Conservation (phyloP, 2,113 vertebrate genomes). For the Eira barbara region DNA sequence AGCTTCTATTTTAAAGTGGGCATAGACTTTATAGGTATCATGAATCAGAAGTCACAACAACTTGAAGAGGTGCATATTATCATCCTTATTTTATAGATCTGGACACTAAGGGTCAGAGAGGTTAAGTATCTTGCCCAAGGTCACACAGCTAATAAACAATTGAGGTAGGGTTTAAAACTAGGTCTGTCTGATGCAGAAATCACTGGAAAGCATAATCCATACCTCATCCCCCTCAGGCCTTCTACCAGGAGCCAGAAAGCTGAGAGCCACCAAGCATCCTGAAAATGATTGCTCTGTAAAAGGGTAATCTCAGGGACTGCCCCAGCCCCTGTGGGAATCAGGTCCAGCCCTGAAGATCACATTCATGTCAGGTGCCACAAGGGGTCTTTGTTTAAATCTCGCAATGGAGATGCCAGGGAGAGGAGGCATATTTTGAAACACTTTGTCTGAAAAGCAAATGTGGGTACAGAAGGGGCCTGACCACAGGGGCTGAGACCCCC, state of each 20-base stretch:
- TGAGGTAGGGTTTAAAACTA: neutral
- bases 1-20: neutral
- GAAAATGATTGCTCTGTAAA: neutral
- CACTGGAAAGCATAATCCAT: neutral
- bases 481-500: neutral
- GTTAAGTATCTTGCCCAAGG: neutral
- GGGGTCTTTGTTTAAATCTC: neutral
- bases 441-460: neutral
- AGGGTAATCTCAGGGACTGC: neutral
- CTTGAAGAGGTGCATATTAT: rapidly evolving
- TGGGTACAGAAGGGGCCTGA: neutral
- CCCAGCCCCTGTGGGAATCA: neutral
- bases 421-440: neutral
- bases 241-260: neutral
- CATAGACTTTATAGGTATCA: neutral
- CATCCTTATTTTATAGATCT: neutral
- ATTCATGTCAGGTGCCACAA: neutral
- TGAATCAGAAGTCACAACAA: neutral
- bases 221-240: neutral
- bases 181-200: neutral
- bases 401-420: neutral
- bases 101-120: neutral
- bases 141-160: neutral
- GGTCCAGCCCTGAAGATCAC: neutral
- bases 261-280: neutral